A percentile compares a stretch with the other conserved stretches of the same genome.
Evolutionary conservation across 2,888 invertebrate species (phyloP).

Genomic region (Lingula anatina): DNA sequence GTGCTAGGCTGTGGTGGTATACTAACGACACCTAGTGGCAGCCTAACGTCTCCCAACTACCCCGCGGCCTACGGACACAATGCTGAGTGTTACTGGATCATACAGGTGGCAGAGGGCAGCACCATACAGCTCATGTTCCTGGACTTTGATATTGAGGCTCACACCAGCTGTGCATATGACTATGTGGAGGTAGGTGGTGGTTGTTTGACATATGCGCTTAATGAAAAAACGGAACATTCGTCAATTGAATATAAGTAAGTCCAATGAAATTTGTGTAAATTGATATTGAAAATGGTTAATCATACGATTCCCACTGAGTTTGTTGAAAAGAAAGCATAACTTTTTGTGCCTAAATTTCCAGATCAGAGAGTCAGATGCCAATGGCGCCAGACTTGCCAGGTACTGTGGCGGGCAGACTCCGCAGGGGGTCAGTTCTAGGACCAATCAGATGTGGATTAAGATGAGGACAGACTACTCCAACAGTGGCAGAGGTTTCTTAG

Average conservation of each 20-base stretch:
- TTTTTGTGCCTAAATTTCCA: too few relatives aligned
- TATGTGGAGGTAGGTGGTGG: conserved; percentile 54
- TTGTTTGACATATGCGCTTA: too few relatives aligned
- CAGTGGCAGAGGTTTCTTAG: conserved; percentile 47
- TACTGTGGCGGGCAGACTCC: conserved; percentile 35
- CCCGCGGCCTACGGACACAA: conserved; percentile 68
- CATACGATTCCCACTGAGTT: too few relatives aligned
- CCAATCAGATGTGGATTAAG: conserved; percentile 65
- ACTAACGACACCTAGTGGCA: conserved; percentile 65
- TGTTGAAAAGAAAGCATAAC: too few relatives aligned
- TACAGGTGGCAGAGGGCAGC: conserved; percentile 68
- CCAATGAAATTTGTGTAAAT: too few relatives aligned
- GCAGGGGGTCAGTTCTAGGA: conserved; percentile 58
- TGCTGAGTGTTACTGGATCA: conserved; percentile 75
- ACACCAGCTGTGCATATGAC: conserved; percentile 56
- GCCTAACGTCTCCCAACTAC: conserved; percentile 80
- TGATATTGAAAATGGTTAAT: too few relatives aligned
- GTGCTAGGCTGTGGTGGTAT: conserved; percentile 79
- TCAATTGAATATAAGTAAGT: too few relatives aligned
- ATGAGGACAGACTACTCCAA: conserved; percentile 67
- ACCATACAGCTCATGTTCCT: conserved; percentile 65
- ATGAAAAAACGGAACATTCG: too few relatives aligned
- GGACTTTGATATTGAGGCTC: conserved; percentile 61
- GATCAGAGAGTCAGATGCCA: too few relatives aligned
- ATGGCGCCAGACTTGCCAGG: too few relatives aligned